Evolutionary conservation across 1,140 invertebrate species (phyloP).

Genomic region (Drosophila bocqueti): DNA sequence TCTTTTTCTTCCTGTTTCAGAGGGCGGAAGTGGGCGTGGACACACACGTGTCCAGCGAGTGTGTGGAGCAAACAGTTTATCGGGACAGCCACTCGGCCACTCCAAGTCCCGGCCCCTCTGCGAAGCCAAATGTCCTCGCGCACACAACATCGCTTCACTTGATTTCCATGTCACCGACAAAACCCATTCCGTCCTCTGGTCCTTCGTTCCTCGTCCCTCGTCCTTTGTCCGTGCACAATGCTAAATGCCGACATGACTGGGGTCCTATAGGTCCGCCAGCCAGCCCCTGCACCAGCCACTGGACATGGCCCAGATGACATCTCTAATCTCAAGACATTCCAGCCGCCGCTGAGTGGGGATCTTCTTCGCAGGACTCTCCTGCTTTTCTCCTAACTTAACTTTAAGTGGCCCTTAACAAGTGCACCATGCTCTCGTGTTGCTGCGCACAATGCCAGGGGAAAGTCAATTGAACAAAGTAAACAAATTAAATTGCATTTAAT

Average conservation of each 20-base stretch:
- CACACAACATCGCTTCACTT: slow-evolving; percentile 61
- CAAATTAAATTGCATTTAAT: slow-evolving; percentile 14
- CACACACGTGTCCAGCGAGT: slow-evolving; percentile 1
- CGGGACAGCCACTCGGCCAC: slow-evolving; percentile 28
- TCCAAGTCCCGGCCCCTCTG: not conserved
- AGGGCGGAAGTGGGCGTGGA: slow-evolving; percentile 37
- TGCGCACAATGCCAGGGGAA: not conserved
- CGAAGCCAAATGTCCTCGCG: slow-evolving; percentile 48
- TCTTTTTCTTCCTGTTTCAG: slow-evolving; percentile 8
- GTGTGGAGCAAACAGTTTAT: slow-evolving; percentile 66
- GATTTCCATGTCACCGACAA: slow-evolving; percentile 79
- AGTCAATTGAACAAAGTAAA: slow-evolving; percentile 12
- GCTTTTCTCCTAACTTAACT: too few species aligned
- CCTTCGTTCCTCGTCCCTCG: slow-evolving; percentile 41
- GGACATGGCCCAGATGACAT: slow-evolving; percentile 33
- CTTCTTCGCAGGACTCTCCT: not conserved
- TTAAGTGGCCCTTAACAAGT: slow-evolving; percentile 1
- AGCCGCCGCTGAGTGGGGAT: not conserved
- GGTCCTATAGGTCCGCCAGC: not conserved
- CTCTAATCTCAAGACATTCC: slow-evolving; percentile 29
- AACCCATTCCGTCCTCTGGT: slow-evolving; percentile 52
- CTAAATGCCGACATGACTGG: slow-evolving; percentile 45
- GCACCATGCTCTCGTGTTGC: too few species aligned
- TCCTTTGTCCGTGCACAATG: slow-evolving; percentile 58
- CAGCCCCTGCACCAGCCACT: not conserved